Conservation (phyloP, 2,113 vertebrate genomes). For the Cavia porcellus region DNA sequence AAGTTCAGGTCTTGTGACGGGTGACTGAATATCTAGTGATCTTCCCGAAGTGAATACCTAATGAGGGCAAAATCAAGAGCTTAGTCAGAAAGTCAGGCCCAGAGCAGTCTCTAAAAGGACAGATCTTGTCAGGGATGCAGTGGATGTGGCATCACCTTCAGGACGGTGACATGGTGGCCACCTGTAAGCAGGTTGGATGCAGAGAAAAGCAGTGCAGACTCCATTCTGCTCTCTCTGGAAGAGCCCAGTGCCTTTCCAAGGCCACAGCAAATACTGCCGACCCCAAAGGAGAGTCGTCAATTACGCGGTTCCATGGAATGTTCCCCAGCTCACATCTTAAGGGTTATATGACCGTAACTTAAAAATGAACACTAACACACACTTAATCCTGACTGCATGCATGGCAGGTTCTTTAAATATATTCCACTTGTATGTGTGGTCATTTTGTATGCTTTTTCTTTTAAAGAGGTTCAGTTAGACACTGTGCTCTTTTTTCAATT, state of each 20-base stretch:
- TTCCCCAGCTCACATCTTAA: neutral
- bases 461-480: neutral
- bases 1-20: conserved; percentile 88
- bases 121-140: neutral
- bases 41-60: conserved; percentile 84
- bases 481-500: neutral
- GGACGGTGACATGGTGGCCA: neutral
- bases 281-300: no score
- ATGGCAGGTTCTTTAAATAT: neutral
- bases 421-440: neutral
- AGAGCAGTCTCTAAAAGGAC: conserved; percentile 63
- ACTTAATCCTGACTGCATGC: neutral
- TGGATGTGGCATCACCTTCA: conserved; percentile 46
- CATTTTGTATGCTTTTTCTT: neutral
- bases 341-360: neutral
- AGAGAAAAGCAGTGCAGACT: neutral
- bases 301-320: neutral
- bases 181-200: neutral
- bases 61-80: conserved; percentile 80
- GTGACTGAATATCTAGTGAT: conserved; percentile 85
- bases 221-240: neutral
- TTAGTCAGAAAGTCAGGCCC: conserved; percentile 65
- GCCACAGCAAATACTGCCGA: neutral
- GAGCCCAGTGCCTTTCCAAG: neutral
- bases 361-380: neutral